phyloP scores from a whole-genome alignment of 2,797 vertebrate species.

The Nyctibius grandis region DNA sequence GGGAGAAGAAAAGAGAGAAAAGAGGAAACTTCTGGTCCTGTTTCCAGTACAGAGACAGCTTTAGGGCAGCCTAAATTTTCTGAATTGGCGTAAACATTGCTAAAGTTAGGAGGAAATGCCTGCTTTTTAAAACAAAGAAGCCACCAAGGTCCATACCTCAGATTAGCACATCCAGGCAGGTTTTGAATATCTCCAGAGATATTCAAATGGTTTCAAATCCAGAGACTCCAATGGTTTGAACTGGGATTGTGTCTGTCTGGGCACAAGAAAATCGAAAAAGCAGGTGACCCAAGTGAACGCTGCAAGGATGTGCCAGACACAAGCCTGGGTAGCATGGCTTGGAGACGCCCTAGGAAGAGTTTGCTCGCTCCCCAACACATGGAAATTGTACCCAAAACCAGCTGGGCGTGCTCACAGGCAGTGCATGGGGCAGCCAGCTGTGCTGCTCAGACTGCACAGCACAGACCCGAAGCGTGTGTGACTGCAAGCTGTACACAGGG shows the following conservation, averaged over 20 bases:
- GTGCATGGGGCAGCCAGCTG: not conserved
- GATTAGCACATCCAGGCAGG: not conserved
- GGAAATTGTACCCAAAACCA: not conserved
- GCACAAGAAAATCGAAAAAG: not conserved
- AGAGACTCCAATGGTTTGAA: too few species aligned
- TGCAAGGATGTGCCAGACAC: not conserved
- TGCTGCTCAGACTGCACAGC: not conserved
- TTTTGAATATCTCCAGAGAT: too few species aligned
- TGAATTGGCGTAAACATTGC: not conserved
- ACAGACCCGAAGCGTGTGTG: accelerated
- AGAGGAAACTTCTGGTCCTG: not conserved
- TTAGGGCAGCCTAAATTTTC: not conserved
- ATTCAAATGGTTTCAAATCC: too few species aligned
- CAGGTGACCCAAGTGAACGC: not conserved
- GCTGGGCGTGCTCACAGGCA: not conserved
- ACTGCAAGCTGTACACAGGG: too few species aligned
- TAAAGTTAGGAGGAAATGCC: not conserved
- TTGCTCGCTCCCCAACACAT: accelerated
- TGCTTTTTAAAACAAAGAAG: not conserved
- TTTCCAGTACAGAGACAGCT: not conserved
- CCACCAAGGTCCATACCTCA: accelerated
- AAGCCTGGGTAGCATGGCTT: accelerated
- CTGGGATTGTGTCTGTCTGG: not conserved
- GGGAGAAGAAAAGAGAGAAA: not conserved
- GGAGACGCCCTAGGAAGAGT: not conserved